These are phyloP conservation scores for Limenitis camilla DNA, from an alignment of 2,888 invertebrate species.

Conservation along the genomic window DNA sequence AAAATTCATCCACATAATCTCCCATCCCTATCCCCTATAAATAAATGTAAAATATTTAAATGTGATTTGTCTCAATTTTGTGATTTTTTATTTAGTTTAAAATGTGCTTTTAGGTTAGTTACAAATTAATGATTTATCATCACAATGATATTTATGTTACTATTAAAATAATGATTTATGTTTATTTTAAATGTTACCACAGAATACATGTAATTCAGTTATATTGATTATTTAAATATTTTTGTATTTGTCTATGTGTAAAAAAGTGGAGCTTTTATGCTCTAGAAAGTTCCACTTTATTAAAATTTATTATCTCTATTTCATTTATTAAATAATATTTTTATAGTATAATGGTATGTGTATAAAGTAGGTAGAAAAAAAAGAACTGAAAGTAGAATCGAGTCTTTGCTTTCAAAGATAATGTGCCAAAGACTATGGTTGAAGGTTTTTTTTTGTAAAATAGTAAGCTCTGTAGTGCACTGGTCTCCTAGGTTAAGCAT, in stretches of 20 bases:
- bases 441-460: conserved; percentile 51
- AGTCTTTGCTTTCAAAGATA: conserved; percentile 74
- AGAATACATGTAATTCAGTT: background rate
- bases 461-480: conserved; percentile 53
- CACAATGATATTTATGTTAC: conserved; percentile 11
- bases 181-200: conserved; percentile 18
- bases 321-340: conserved; percentile 1
- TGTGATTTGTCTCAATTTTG: conserved; percentile 19
- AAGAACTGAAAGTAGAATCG: conserved; percentile 61
- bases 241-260: no score
- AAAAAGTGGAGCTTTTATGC: no score
- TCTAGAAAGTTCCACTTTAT: no score
- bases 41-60: conserved; percentile 13
- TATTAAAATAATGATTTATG: conserved; percentile 1
- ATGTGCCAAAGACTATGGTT: conserved; percentile 72
- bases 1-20: background rate
- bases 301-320: conserved; percentile 5
- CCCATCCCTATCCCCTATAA: background rate
- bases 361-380: conserved; percentile 48
- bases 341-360: conserved; percentile 25
- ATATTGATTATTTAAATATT: background rate
- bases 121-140: conserved; percentile 16
- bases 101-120: conserved; percentile 15
- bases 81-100: conserved; percentile 16
- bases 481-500: conserved; percentile 65